A percentile compares a stretch with the other conserved stretches of the same genome.
Evolutionary conservation across 2,888 invertebrate genomes (phyloP).

Genomic region (Dicyrtomina minuta): DNA sequence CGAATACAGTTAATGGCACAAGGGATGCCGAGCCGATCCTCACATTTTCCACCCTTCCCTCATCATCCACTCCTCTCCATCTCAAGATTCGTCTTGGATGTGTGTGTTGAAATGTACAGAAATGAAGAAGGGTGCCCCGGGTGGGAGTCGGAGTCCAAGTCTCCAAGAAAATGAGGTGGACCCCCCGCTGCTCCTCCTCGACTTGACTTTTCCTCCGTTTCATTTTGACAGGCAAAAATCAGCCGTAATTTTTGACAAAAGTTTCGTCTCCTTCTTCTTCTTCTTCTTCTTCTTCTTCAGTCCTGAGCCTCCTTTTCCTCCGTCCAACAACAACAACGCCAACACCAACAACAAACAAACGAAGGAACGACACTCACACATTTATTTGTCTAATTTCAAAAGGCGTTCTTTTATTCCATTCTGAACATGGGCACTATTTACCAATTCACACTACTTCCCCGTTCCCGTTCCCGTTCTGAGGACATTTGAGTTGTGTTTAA

Average conservation of each 20-base stretch:
- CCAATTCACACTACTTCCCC: too few relatives aligned
- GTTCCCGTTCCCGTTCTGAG: too few relatives aligned
- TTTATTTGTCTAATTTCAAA: conserved; percentile 12
- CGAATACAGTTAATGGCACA: too few relatives aligned
- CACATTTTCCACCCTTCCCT: too few relatives aligned
- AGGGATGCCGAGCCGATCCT: too few relatives aligned
- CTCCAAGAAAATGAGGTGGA: conserved; percentile 1
- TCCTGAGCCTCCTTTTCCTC: neutral
- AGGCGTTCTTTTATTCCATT: conserved; percentile 4
- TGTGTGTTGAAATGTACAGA: neutral
- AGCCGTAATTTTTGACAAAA: neutral
- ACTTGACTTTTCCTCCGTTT: neutral
- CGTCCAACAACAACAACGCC: neutral
- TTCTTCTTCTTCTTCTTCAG: neutral
- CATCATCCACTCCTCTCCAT: too few relatives aligned
- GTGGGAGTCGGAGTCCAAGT: too few relatives aligned
- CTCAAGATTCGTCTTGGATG: too few relatives aligned
- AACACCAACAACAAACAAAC: neutral
- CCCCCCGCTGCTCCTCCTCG: neutral
- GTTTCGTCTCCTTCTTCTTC: neutral
- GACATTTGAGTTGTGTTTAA: too few relatives aligned
- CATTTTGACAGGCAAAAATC: conserved; percentile 8
- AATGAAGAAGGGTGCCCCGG: conserved; percentile 16
- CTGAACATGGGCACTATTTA: neutral
- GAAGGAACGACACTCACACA: neutral